Evolutionary conservation across 2,113 vertebrate genomes (phyloP).

Genomic region (Gorsachius goisagi): DNA sequence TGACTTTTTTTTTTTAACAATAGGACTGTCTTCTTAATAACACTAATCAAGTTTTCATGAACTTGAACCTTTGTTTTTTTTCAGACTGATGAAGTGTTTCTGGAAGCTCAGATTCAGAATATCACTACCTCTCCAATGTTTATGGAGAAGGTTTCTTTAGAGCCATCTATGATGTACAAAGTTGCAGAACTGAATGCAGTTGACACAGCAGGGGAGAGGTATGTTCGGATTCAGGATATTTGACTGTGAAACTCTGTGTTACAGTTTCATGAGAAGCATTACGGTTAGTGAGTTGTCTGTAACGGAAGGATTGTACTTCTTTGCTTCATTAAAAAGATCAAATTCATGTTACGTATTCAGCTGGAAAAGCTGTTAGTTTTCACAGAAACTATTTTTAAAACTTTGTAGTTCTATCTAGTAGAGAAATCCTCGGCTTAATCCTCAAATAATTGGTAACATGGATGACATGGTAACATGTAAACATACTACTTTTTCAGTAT

Average conservation of each 20-base stretch:
- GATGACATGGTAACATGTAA: background rate
- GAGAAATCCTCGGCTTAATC: background rate
- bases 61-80: constrained; percentile 45
- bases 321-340: background rate
- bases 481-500: background rate
- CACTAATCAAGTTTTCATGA: background rate
- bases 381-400: background rate
- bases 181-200: constrained; percentile 92
- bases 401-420: background rate
- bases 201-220: constrained; percentile 78
- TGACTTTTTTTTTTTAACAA: constrained; percentile 69
- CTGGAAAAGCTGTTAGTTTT: background rate
- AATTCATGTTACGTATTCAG: background rate
- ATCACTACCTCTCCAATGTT: constrained; percentile 99
- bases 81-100: constrained; percentile 97
- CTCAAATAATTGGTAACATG: background rate
- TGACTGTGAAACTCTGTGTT: background rate
- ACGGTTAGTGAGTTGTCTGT: background rate
- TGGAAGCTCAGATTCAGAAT: constrained; percentile 99
- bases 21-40: constrained; percentile 37
- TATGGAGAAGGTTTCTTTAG: constrained; percentile 98
- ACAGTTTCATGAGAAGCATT: background rate
- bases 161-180: constrained; percentile 97
- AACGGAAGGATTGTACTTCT: background rate
- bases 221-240: background rate